Evolutionary conservation across 1,140 invertebrate species (phyloP), one percentile per base, ranked within the genome.

Genomic region (Brachionus plicatilis): DNA sequence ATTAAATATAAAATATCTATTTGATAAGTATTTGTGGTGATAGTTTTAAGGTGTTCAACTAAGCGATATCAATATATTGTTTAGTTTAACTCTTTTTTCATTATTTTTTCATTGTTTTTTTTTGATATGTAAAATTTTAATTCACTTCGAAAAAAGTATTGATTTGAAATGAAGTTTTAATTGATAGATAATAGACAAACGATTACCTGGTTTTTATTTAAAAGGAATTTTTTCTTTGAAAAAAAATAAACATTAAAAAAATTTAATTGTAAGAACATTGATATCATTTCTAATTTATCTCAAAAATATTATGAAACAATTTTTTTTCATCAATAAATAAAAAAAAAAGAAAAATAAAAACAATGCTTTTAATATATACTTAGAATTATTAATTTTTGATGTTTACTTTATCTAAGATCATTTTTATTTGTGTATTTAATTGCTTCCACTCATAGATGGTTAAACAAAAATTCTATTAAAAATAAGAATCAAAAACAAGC

Each of bases 251-350:
- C 53, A 60, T 60, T 60, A 60, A 60, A 20, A 37, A 60, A 60
- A 60, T 60, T 60, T 60, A 60, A 60, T 60, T 60, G n/a, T 20
- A 60, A 20, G 53, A 60, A 60, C 53, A 60, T 60, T 60, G 53
- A 60, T 60, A 60, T 60, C 53, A 60, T 60, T 60, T 60, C 53
- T 60, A 60, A 60, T 60, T 60, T 60, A 60, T 60, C n/a, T 60
- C 53, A 60, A 60, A 60, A 60, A 60, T 60, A 60, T 60, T 60
- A 60, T 24, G n/a, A 60, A 60, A 60, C 53, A 17, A 60, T 20
- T 20, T 20, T 20, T 60, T 60, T 60, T 60, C 53, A 24, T 60
- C 53, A 60, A 60, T 60, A 60, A 56, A 56, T 56, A 56, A 56
- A 56, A 17, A 56, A n/a, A 17, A 60, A 47, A n/a, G 11, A 60